phyloP scores from a whole-genome alignment of 2,113 vertebrate genomes.

The Epinephelus moara region DNA sequence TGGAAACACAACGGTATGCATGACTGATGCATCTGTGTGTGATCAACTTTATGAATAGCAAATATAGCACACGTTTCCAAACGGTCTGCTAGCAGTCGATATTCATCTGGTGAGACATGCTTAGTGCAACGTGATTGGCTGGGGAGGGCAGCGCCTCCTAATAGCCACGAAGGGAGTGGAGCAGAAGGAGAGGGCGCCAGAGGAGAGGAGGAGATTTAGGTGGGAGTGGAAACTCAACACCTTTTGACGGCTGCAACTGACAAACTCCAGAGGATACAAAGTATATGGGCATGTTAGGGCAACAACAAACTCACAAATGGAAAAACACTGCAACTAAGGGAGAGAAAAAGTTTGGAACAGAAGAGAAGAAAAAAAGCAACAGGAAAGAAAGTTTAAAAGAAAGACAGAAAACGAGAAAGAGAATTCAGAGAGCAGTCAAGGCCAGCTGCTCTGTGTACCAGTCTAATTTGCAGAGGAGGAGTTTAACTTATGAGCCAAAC shows the following conservation, averaged over 20 bases:
- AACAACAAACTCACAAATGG: constrained; percentile 44
- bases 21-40: constrained; percentile 47
- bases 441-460: constrained; percentile 57
- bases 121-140: constrained; percentile 69
- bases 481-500: constrained; percentile 54
- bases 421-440: constrained; percentile 42
- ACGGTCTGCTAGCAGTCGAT: constrained; percentile 47
- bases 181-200: constrained; percentile 56
- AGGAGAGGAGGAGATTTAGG: constrained; percentile 60
- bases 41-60: constrained; percentile 57
- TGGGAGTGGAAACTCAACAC: constrained; percentile 73
- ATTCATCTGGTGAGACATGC: constrained; percentile 60
- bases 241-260: constrained; percentile 65
- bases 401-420: constrained; percentile 13
- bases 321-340: constrained; percentile 40
- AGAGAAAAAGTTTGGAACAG: constrained; percentile 9
- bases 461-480: constrained; percentile 57
- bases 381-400: constrained; percentile 10
- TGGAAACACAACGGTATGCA: constrained; percentile 46
- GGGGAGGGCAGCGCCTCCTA: constrained; percentile 71
- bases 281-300: constrained; percentile 69
- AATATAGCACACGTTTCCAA: constrained; percentile 57
- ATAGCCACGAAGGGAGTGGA: constrained; percentile 64
- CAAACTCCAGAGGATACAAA: constrained; percentile 70
- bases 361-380: not conserved